These are phyloP conservation scores for Creontiades dilutus DNA, from an alignment of 2,888 invertebrate species.

Conservation along the genomic window DNA sequence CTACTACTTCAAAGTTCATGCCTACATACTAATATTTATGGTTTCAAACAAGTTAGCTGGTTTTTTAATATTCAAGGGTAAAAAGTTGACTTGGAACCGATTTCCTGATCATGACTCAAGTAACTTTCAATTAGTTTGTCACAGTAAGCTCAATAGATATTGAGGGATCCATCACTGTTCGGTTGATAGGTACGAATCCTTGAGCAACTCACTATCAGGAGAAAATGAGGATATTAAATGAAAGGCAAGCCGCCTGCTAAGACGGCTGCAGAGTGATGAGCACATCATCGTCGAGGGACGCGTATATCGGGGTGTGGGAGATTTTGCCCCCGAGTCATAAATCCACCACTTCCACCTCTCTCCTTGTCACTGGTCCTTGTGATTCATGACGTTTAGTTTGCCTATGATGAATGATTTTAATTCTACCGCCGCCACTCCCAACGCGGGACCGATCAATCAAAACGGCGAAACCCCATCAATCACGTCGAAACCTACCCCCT, in stretches of 20 bases:
- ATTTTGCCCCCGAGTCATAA: conserved; percentile 64
- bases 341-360: conserved; percentile 57
- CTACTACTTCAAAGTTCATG: too few relatives aligned
- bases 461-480: conserved; percentile 62
- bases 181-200: not conserved
- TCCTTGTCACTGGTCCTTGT: conserved; percentile 56
- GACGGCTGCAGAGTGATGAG: conserved; percentile 8
- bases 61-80: too few relatives aligned
- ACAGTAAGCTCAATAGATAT: not conserved
- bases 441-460: conserved; percentile 68
- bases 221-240: conserved; percentile 30
- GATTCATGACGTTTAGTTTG: conserved; percentile 73
- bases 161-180: not conserved
- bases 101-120: too few relatives aligned
- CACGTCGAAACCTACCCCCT: conserved; percentile 29
- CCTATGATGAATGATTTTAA: conserved; percentile 73
- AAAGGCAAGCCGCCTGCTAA: not conserved
- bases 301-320: conserved; percentile 1
- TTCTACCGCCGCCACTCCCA: conserved; percentile 66
- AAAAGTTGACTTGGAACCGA: too few relatives aligned
- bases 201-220: not conserved
- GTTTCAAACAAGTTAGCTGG: too few relatives aligned
- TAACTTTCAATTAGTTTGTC: too few relatives aligned
- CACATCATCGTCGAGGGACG: not conserved
- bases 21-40: too few relatives aligned